phyloP scores from a whole-genome alignment of 30 jellyfish, hydroid and myxozoan species.

The Euphysa ruthae region DNA sequence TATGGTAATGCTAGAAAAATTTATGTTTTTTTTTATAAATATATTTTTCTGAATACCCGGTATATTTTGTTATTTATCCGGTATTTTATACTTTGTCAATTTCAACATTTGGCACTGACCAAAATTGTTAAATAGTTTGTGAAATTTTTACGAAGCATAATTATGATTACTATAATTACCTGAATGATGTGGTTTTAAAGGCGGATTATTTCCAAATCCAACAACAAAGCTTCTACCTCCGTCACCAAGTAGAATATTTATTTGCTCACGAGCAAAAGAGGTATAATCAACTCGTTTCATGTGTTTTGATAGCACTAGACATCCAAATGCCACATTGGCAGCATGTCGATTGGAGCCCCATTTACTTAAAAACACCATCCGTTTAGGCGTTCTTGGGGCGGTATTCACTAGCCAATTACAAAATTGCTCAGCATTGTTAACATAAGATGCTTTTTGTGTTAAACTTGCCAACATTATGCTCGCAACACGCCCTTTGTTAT shows the following conservation, averaged over 20 bases:
- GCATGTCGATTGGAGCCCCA: slow-evolving; percentile 78
- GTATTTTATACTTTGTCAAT: too few relatives aligned
- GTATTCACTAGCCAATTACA: slow-evolving; percentile 11
- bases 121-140: too few relatives aligned
- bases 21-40: too few relatives aligned
- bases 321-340: slow-evolving; percentile 62
- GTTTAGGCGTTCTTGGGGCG: slow-evolving; percentile 39
- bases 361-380: slow-evolving; percentile 43
- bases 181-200: slow-evolving; percentile 52
- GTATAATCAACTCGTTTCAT: neutral
- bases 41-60: too few relatives aligned
- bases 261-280: slow-evolving; percentile 47
- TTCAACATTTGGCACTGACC: too few relatives aligned
- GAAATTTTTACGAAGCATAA: too few relatives aligned
- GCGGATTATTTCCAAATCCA: slow-evolving; percentile 64
- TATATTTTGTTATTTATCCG: too few relatives aligned
- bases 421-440: slow-evolving; percentile 21
- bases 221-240: slow-evolving; percentile 58
- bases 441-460: slow-evolving; percentile 26
- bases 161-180: slow-evolving; percentile 46
- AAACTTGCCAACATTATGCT: slow-evolving; percentile 36
- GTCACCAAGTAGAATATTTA: slow-evolving; percentile 45
- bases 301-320: slow-evolving; percentile 37
- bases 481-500: slow-evolving; percentile 56
- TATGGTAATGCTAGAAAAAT: too few relatives aligned